Base-by-base conservation (phyloP, 2,888 invertebrate species). In the Drosophila kanekoi region DNA sequence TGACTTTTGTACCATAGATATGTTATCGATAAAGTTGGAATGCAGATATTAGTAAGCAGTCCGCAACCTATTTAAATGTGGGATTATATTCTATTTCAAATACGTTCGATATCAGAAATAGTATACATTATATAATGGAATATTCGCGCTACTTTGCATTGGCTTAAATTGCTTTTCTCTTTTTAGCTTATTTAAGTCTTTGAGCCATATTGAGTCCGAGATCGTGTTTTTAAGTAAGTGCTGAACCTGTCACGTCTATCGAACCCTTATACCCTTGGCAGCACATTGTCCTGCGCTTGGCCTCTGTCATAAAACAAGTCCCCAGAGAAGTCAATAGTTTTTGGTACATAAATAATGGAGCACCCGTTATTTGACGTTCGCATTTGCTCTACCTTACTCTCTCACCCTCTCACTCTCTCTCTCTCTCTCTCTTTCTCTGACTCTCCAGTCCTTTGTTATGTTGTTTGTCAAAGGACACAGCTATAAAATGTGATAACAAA, bases 401-500 rank as follows among this genome's bases (percentile, higher is more conserved):
- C 11, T 8, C 13, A 10, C 33, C 0, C 13, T 1, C 13, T 2
- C 38, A 0, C 6, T 16, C 18, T 18, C 4, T 16, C 18, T 6
- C 9, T 8, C 8, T 40, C 5, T 1, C 13, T 2, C 38, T 0
- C 6, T 16, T 11, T 18, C 4, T 16, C 18, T 6, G 8, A 5
- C 8, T 40, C 5, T 0, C 5, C 2, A 49, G 6, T 14, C 18
- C 48, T 41, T 59, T 54, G 57, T 38, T 11, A 44, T 61, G n/a
- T 45, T 52, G 44, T 64, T 51, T 37, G 67, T 68, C 41, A 57
- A 43, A 40, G 43, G 56, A 59, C 33, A 54, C 41, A 20, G 73
- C 47, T 28, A 58, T 73, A 75, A 73, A 73, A 69, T 38, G 70
- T 59, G 72, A 69, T 75, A 73, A 54, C 63, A 61, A 40, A 48